phyloP scores from a whole-genome alignment of 2,797 vertebrate genomes.

The Anolis apletophallus region DNA sequence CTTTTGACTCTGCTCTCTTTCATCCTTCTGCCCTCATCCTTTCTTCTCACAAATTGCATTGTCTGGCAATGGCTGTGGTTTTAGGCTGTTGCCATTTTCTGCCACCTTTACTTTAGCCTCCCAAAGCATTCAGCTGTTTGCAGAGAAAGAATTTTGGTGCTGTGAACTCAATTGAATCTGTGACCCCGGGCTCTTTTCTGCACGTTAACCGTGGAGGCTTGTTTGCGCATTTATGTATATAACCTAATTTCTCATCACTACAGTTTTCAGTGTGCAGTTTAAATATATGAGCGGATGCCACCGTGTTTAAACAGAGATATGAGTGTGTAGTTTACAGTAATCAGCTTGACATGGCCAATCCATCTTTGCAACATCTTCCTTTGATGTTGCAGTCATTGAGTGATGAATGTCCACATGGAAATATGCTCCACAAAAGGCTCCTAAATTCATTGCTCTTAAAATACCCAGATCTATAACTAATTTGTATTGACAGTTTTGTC shows the following conservation, averaged over 20 bases:
- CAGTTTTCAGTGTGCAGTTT: neutral
- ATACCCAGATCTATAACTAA: neutral
- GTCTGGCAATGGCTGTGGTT: neutral
- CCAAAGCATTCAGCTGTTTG: neutral
- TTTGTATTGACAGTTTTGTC: neutral
- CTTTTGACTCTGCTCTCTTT: neutral
- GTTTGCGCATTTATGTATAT: neutral
- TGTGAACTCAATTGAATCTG: neutral
- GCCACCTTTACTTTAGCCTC: neutral
- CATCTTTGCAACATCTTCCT: neutral
- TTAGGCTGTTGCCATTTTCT: neutral
- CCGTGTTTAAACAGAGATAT: neutral
- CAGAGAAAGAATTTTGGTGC: neutral
- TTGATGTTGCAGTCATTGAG: neutral
- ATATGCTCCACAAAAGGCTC: neutral
- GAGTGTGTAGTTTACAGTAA: neutral
- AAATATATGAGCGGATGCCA: neutral
- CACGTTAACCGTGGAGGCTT: neutral
- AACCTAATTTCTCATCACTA: conserved; percentile 9
- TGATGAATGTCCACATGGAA: neutral
- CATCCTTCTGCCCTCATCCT: neutral
- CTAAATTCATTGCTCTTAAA: neutral
- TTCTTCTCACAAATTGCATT: neutral
- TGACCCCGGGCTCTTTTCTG: neutral
- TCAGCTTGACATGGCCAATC: neutral